Evolutionary conservation across 2,888 invertebrate genomes (phyloP), one percentile per base, ranked within the genome.

Genomic region (Stictocephala bisonia): DNA sequence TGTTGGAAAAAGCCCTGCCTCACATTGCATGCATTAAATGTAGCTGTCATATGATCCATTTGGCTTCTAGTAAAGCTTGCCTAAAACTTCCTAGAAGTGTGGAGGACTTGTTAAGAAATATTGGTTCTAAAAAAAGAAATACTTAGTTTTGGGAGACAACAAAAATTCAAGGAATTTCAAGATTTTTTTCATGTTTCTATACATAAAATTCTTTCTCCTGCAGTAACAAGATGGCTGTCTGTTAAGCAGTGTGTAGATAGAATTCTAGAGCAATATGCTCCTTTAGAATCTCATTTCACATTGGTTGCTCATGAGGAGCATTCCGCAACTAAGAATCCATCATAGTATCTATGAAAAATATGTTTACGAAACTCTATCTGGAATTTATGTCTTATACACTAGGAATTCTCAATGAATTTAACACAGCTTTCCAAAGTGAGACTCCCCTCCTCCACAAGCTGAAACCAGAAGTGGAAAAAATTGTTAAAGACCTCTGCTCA

Each of bases 351-450:
- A 35, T 66, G 51, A 31, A 66, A 9, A 66, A 72, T 24, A 44
- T 11, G 9, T 64, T 66, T 26, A 56, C 56, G 3, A n/a, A 22
- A 3, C 24, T 56, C n/a, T 56, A 56, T 26, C 26, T 56, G 15
- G 56, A 72, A 51, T 51, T 72, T n/a, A 64, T 66, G 50, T 66
- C 72, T 15, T 72, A 66, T 50, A 15, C 50, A 13, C 40, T 72
- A n/a, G 64, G 66, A 18, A 15, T 66, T 9, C 31, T 72, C 15
- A 72, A 40, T 11, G 66, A 35, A 18, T 72, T 72, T 22, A 72
- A 72, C 29, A 50, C 26, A 13, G n/a, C 66, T 20, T 66, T 72
- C 51, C 72, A 72, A 31, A 50, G 64, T n/a, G 51, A 66, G 44
- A 48, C 44, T 15, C 64, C 64, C 58, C 31, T 71, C 27, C 35